These are phyloP conservation scores for Micronycteris hirsuta DNA, from an alignment of 2,113 vertebrate genomes.

Conservation along the genomic window DNA sequence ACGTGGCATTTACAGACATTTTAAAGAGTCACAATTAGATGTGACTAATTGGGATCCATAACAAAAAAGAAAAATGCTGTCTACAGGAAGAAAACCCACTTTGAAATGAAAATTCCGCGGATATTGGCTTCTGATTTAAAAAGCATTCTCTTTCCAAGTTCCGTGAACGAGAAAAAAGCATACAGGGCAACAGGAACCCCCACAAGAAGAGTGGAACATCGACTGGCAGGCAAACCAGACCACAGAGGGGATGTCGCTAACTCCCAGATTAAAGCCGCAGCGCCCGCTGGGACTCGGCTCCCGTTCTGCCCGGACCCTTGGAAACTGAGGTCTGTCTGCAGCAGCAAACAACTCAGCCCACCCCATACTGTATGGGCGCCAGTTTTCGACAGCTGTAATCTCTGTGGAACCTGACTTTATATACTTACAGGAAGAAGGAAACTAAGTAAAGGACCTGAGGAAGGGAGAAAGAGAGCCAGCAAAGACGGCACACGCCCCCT, in stretches of 20 bases:
- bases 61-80: not conserved
- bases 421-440: not conserved
- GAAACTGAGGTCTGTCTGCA: not conserved
- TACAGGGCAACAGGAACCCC: not conserved
- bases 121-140: not conserved
- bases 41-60: not conserved
- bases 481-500: not conserved
- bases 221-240: not conserved
- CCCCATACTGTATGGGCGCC: accelerated
- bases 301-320: not conserved
- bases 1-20: not conserved
- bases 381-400: not conserved
- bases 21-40: not conserved
- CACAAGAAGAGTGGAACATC: not conserved
- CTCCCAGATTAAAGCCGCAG: not conserved
- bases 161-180: not conserved
- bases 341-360: not conserved
- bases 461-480: too few species aligned
- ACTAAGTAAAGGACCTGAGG: not conserved
- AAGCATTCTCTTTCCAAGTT: not conserved
- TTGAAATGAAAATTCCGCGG: not conserved
- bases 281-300: not conserved
- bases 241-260: not conserved
- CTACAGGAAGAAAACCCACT: not conserved
- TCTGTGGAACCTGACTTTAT: not conserved